phyloP scores from a whole-genome alignment of 1,140 invertebrate species.

The Scaptomyza graminum region DNA sequence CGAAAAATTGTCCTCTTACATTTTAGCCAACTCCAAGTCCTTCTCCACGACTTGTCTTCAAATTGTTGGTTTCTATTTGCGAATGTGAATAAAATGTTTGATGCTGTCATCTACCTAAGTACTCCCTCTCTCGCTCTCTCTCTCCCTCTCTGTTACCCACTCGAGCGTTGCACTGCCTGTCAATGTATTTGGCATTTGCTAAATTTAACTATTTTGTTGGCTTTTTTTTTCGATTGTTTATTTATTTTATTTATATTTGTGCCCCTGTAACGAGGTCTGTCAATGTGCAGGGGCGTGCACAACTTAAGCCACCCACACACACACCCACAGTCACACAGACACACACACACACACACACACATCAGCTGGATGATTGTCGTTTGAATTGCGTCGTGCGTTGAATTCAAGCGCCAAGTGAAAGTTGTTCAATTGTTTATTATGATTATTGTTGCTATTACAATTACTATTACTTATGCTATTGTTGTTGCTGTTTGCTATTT shows the following conservation, averaged over 20 bases:
- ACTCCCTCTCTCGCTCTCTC: neutral
- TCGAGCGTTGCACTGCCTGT: neutral
- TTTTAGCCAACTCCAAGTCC: no score
- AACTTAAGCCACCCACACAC: slow-evolving; percentile 34
- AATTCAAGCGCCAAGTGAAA: slow-evolving; percentile 82
- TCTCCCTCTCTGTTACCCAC: neutral
- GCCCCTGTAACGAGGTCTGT: slow-evolving; percentile 32
- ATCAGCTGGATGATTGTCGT: slow-evolving; percentile 53
- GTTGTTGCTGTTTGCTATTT: slow-evolving; percentile 18
- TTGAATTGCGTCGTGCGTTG: slow-evolving; percentile 80
- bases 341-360: slow-evolving; percentile 28
- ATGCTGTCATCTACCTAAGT: neutral
- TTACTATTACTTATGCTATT: slow-evolving; percentile 51
- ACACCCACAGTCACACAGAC: slow-evolving; percentile 37
- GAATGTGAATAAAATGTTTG: neutral
- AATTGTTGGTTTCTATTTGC: no score
- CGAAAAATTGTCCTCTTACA: no score
- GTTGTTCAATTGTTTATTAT: slow-evolving; percentile 81
- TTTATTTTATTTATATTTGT: slow-evolving; percentile 24
- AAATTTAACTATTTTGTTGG: slow-evolving; percentile 31
- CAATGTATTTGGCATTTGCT: slow-evolving; percentile 42
- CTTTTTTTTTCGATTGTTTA: slow-evolving; percentile 4
- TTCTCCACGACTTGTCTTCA: no score
- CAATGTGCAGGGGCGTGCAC: slow-evolving; percentile 50
- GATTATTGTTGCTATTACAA: slow-evolving; percentile 58